Evolutionary conservation across 2,888 invertebrate species (phyloP).

Genomic region (Lasioglossum malachurum): DNA sequence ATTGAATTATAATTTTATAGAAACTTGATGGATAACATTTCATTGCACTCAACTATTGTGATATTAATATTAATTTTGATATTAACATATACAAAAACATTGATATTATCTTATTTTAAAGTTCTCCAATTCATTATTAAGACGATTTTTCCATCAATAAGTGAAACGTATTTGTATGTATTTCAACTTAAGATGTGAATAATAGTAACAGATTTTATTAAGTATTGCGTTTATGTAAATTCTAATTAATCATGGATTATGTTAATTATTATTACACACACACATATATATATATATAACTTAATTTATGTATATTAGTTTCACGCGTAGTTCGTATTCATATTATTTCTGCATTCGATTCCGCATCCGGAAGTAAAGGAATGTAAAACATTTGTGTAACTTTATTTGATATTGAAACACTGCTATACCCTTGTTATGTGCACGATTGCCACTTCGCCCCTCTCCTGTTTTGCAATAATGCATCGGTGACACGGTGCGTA

Average conservation of each 20-base stretch:
- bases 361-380: background rate
- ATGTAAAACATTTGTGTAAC: slow-evolving; percentile 10
- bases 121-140: background rate
- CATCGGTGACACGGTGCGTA: slow-evolving; percentile 48
- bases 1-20: background rate
- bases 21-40: background rate
- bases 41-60: background rate
- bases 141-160: background rate
- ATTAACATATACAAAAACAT: too few species aligned
- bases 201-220: background rate
- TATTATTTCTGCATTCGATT: background rate
- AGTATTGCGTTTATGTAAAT: background rate
- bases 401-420: slow-evolving; percentile 13
- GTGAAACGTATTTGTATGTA: too few species aligned
- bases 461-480: slow-evolving; percentile 41
- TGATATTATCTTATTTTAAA: background rate
- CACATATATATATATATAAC: too few species aligned
- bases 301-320: background rate
- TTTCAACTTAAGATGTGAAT: background rate
- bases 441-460: slow-evolving; percentile 36
- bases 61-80: too few species aligned
- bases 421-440: slow-evolving; percentile 20
- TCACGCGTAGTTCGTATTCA: too few species aligned
- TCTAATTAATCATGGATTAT: background rate
- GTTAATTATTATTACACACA: background rate